Evolutionary conservation across 1,140 invertebrate species (phyloP).

Genomic region (Bombus waltoni): DNA sequence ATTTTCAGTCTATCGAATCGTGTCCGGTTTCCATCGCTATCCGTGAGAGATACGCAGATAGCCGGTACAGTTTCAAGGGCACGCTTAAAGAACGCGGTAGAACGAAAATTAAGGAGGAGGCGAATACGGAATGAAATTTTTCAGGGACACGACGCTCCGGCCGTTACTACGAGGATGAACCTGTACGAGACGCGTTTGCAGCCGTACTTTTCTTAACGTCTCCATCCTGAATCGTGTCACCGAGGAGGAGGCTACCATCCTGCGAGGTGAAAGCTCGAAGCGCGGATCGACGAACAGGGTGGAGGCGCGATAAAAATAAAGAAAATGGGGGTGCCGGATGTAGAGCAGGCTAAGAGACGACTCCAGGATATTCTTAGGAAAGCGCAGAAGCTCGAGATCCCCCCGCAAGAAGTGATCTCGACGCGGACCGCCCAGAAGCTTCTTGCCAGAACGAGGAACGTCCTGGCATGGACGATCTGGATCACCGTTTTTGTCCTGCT

Average conservation of each 20-base stretch:
- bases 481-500: constrained; percentile 72
- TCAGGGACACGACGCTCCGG: constrained; percentile 48
- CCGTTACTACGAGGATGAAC: constrained; percentile 31
- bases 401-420: constrained; percentile 70
- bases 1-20: no score
- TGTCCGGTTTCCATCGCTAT: no score
- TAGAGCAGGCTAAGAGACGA: constrained; percentile 73
- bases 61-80: not conserved
- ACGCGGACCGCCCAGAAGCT: constrained; percentile 74
- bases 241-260: constrained; percentile 1
- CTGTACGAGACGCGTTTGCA: constrained; percentile 34
- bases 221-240: constrained; percentile 23
- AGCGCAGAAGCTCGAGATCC: constrained; percentile 74
- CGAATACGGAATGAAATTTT: constrained; percentile 47
- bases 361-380: constrained; percentile 73
- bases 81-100: not conserved
- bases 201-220: constrained; percentile 50
- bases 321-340: constrained; percentile 70
- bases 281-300: constrained; percentile 12
- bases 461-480: constrained; percentile 69
- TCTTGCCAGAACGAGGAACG: constrained; percentile 71
- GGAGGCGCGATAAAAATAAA: constrained; percentile 44
- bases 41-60: rapidly evolving
- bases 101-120: not conserved
- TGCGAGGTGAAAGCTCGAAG: constrained; percentile 6